phyloP scores from a whole-genome alignment of 1,140 invertebrate species.

The Cydia splendana region DNA sequence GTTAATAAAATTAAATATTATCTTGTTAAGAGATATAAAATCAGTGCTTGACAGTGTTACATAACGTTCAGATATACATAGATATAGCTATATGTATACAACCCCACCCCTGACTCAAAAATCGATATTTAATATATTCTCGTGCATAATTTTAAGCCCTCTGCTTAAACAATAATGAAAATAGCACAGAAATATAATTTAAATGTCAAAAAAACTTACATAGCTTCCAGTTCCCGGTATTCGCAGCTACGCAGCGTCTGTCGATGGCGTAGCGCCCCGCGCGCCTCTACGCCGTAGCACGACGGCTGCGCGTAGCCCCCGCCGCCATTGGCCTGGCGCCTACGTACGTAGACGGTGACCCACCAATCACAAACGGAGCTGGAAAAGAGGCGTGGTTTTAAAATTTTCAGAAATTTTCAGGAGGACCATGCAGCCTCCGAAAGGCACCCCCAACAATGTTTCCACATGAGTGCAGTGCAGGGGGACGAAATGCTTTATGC shows the following conservation, averaged over 20 bases:
- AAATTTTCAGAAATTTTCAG: constrained; percentile 77
- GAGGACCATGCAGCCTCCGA: constrained; percentile 58
- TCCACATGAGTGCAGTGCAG: constrained; percentile 37
- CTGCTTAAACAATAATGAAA: neutral
- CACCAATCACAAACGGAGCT: constrained; percentile 58
- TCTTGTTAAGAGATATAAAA: constrained; percentile 25
- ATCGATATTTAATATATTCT: constrained; percentile 16
- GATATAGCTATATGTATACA: neutral
- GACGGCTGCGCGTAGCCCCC: constrained; percentile 72
- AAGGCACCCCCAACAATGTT: constrained; percentile 56
- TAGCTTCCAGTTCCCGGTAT: constrained; percentile 71
- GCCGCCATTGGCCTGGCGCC: constrained; percentile 61
- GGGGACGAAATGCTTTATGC: constrained; percentile 18
- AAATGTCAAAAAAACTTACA: constrained; percentile 60
- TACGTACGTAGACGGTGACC: constrained; percentile 53
- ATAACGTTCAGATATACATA: constrained; percentile 25
- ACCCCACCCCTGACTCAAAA: constrained; percentile 4
- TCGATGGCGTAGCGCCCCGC: constrained; percentile 73
- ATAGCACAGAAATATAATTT: neutral
- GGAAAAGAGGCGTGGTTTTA: constrained; percentile 72
- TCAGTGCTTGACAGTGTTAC: constrained; percentile 34
- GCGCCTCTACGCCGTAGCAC: constrained; percentile 50
- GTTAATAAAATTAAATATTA: no score
- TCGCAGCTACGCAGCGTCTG: constrained; percentile 74
- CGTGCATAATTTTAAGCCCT: neutral